Evolutionary conservation across 2,888 invertebrate genomes (phyloP).

Genomic region (Lepidocyrtoides sp.): DNA sequence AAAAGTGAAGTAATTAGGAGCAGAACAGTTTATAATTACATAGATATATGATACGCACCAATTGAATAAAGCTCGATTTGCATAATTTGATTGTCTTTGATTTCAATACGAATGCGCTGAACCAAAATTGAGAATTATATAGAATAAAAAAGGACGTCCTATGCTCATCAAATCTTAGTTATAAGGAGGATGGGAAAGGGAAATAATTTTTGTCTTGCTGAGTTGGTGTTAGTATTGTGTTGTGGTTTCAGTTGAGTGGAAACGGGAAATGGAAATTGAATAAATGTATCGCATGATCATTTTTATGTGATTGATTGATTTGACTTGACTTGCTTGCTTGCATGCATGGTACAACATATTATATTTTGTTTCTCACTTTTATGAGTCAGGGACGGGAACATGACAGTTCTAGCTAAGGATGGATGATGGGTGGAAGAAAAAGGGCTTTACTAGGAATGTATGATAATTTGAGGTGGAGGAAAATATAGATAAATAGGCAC

Average conservation of each 20-base stretch:
- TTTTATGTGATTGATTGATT: conserved; percentile 26
- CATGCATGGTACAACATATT: too few relatives aligned
- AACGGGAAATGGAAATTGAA: too few relatives aligned
- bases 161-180: background rate
- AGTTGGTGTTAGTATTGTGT: background rate
- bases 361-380: too few relatives aligned
- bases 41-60: background rate
- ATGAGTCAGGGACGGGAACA: conserved; percentile 48
- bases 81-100: conserved; percentile 30
- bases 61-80: background rate
- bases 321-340: background rate
- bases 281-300: background rate
- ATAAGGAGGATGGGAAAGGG: background rate
- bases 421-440: conserved; percentile 11
- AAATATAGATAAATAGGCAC: background rate
- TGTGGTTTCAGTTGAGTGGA: conserved; percentile 48
- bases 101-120: conserved; percentile 2
- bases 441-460: background rate
- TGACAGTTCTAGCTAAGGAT: conserved; percentile 58
- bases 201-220: background rate
- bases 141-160: conserved; percentile 26
- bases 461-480: conserved; percentile 3
- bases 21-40: background rate
- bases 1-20: conserved; percentile 34
- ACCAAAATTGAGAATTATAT: conserved; percentile 17